Base-by-base conservation (phyloP, 23 tunicate genomes). In the Corella eumyota region DNA sequence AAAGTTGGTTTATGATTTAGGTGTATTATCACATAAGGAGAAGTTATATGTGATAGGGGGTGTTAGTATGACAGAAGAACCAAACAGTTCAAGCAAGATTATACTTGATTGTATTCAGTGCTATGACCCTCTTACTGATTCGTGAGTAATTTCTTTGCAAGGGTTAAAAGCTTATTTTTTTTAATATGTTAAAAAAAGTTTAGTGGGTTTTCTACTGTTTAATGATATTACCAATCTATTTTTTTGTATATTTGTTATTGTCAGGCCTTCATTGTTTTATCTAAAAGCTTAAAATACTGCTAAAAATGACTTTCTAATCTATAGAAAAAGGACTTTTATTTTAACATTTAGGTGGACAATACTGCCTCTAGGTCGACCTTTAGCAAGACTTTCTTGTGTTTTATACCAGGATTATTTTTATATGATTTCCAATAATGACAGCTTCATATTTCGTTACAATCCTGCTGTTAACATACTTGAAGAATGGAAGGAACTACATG, bases 31-130 rank as follows among this genome's bases (percentile, higher is more conserved):
- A 1, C 75, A 75, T 36, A 75, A 83, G 37, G 93, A 83, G 49
- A 83, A 88, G 71, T 55, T 88, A 50, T 80, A 90, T 59, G 90
- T 90, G 58, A 90, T 90, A 25, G 97, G 97, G 5, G 97, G 97
- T 22, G 97, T 90, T 13, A 80, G 90, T 58, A 90, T 90, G 90
- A 64, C 83, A 13, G 87, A 78, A 24, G 93, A 83, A 36, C 45
- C 80, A 9, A 75, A 67, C 77, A 74, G 62, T 36, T 74, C 93
- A n/a, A 74, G 82, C 82, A 83, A 83, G 67, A 69, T 75, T 24
- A 75, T 83, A 4, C 72, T 83, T 28, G 76, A 83, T 44, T 83
- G 93, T 61, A 67, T 83, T 1, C 93, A 83, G 50, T 75, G 93
- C 32, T 83, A 66, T 36, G 77, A 83, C 57, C 93, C 93, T 1